These are phyloP conservation scores for Alauda arvensis DNA, from an alignment of 2,797 vertebrate genomes.

Conservation along the genomic window DNA sequence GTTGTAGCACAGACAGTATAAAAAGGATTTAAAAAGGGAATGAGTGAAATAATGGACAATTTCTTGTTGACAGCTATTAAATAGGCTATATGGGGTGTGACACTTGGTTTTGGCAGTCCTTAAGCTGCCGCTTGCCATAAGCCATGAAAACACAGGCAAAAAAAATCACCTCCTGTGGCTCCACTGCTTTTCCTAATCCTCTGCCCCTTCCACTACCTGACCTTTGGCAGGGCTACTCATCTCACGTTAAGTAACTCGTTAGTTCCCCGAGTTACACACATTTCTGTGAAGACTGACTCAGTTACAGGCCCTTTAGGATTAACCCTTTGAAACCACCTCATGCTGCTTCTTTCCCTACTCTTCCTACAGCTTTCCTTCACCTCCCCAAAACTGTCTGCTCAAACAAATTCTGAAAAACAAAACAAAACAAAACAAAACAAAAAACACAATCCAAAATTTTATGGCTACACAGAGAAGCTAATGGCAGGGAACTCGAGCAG, in stretches of 20 bases:
- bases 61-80: not conserved
- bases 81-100: not conserved
- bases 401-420: not conserved
- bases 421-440: not conserved
- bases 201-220: not conserved
- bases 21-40: not conserved
- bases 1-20: not conserved
- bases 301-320: not conserved
- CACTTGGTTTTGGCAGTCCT: not conserved
- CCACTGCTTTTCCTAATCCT: not conserved
- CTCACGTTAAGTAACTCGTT: not conserved
- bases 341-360: not conserved
- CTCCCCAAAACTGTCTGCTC: not conserved
- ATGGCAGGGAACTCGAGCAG: accelerated
- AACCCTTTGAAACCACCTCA: not conserved
- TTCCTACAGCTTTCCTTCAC: not conserved
- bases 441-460: not conserved
- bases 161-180: not conserved
- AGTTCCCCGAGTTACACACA: not conserved
- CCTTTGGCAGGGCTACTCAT: not conserved
- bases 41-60: not conserved
- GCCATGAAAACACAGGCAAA: not conserved
- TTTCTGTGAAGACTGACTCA: not conserved
- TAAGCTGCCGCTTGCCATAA: not conserved
- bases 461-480: not conserved